A percentile compares a stretch with the other conserved stretches of the same genome.
Conservation (phyloP, 2,888 invertebrate genomes). For the Polyommatus iphigenia region DNA sequence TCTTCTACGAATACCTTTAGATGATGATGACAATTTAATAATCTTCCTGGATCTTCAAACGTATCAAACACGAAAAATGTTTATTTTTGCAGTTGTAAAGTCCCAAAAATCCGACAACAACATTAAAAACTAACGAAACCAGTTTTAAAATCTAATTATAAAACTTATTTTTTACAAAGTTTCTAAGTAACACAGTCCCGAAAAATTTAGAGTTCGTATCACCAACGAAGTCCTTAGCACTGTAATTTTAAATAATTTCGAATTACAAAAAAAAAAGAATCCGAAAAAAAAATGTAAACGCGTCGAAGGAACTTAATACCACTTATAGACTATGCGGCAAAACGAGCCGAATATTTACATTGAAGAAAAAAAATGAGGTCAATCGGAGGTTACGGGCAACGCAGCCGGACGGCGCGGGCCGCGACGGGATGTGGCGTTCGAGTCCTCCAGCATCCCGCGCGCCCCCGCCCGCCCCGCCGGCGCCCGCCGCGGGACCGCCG, state of each 20-base stretch:
- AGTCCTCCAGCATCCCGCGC: constrained; percentile 47
- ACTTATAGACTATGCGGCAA: constrained; percentile 78
- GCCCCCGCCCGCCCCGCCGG: constrained; percentile 48
- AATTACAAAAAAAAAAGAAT: constrained; percentile 53
- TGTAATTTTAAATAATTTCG: constrained; percentile 51
- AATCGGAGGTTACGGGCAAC: constrained; percentile 78
- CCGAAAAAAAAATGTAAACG: constrained; percentile 53
- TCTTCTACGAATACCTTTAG: constrained; percentile 44
- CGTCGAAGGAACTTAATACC: constrained; percentile 76
- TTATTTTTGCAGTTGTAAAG: constrained; percentile 43
- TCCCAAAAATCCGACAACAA: constrained; percentile 49
- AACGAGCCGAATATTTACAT: constrained; percentile 79
- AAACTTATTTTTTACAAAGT: constrained; percentile 49
- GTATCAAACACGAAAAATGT: constrained; percentile 44
- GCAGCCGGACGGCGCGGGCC: constrained; percentile 78
- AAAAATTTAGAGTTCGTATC: constrained; percentile 52
- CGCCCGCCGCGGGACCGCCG: constrained; percentile 54
- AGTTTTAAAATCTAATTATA: constrained; percentile 53
- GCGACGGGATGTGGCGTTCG: constrained; percentile 72
- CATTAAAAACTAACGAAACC: constrained; percentile 52
- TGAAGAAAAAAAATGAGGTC: constrained; percentile 79
- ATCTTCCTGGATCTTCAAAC: constrained; percentile 46
- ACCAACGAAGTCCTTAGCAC: constrained; percentile 57
- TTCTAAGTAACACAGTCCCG: constrained; percentile 51
- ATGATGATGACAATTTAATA: constrained; percentile 41